Evolutionary conservation across 2,113 vertebrate genomes (phyloP), one percentile per base, ranked within the genome.

Genomic region (Hymenochirus boettgeri): DNA sequence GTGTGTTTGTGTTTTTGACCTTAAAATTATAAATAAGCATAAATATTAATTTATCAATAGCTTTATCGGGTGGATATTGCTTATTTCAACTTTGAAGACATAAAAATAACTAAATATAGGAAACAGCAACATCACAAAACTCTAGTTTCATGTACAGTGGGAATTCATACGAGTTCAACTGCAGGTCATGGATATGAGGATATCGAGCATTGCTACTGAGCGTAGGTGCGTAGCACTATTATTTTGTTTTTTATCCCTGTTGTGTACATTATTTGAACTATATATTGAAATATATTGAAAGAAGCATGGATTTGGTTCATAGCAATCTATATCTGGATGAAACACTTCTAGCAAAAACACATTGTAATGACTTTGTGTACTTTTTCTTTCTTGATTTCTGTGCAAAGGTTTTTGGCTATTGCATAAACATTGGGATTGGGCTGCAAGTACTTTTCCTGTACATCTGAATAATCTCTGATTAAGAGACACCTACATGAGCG

Each of bases 161-260:
- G 61, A 64, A 19, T 55, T 64, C 23, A 65, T 48, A 18, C 48
- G 62, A 57, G 62, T 65, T 65, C 62, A 65, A 4, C 39, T 33
- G 39, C 42, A 65, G 62, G 57, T 65, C 62, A 65, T 31, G 21
- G 62, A 25, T 35, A 18, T 42, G 35, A 48, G 57, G 56, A 55
- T 65, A 57, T 25, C 25, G 17, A 26, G 47, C 26, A 39, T 24
- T 12, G 56, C 35, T 33, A 11, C 8, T 22, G 4, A 21, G 18
- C 22, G 19, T 22, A 48, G 46, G 12, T 22, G 22, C 9, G 15
- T 13, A 35, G 4, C 19, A 7, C 12, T 48, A 48, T 18, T 17
- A n/a, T n/a, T n/a, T n/a, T n/a, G n/a, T n/a, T 46, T 17, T 19
- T 46, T 46, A 4, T 6, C 33, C 7, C 22, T 48, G 21, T 48